Evolutionary conservation across 2,888 invertebrate species (phyloP), one percentile per base, ranked within the genome.

Genomic region (Norana najaformis): DNA sequence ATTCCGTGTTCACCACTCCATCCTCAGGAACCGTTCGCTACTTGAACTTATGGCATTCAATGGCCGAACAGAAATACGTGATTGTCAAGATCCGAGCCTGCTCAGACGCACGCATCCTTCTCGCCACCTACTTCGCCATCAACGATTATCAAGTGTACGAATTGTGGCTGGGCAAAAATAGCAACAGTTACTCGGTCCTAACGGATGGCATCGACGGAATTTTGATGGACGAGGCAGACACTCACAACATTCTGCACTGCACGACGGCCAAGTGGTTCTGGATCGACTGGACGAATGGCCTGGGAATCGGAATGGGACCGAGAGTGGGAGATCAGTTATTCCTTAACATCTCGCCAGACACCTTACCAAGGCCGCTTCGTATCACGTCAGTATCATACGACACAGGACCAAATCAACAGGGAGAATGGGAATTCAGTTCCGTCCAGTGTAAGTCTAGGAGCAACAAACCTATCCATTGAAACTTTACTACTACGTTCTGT

Each of bases 141-240:
- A 90, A 5, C n/a, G 90, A 90, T n/a, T 37, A 23, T 23, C 36
- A 88, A 13, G 88, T 83, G n/a, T 90, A 90, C 88, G 90, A 90
- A 30, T 37, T 90, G 13, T 53, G 47, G 83, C 20, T 90, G 39
- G 90, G 90, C 4, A 85, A 85, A n/a, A 16, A 38, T 35, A 36
- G n/a, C n/a, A 90, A 90, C 90, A 89, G 83, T 35, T 30, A 23
- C 35, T 37, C 82, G 20, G n/a, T 82, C n/a, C 38, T 90, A 18
- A 53, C 47, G 35, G 69, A 69, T 23, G 47, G 69, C 0, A 37
- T 89, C 47, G 41, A 90, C n/a, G 90, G 90, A 38, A 39, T 39
- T 39, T 0, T 53, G n/a, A 39, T 90, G 37, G 90, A 41, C 30
- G 39, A 37, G 18, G 14, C 23, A 20, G n/a, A 16, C 13, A 39